Conservation (phyloP, 2,797 vertebrate species). For the Catharus ustulatus region DNA sequence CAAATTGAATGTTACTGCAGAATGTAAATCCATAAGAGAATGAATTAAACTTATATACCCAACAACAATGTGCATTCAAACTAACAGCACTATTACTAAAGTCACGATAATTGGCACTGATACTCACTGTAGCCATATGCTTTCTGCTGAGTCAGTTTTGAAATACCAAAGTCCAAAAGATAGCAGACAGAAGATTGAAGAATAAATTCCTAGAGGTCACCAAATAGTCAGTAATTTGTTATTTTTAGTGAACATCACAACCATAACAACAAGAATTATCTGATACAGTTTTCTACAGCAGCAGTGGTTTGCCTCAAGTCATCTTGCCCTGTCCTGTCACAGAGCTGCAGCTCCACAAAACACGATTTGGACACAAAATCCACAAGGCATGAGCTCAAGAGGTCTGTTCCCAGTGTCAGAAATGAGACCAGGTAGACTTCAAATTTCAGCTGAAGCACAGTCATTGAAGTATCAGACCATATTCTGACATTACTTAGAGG, state of each 20-base stretch:
- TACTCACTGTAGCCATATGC: neutral
- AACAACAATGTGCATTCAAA: neutral
- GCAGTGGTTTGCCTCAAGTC: neutral
- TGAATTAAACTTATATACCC: neutral
- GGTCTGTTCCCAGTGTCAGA: neutral
- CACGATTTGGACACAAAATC: rapidly evolving
- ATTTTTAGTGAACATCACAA: neutral
- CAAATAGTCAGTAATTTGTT: neutral
- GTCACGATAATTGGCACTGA: rapidly evolving
- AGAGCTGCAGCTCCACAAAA: neutral
- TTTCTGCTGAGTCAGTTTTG: neutral
- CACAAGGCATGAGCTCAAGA: neutral
- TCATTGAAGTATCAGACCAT: neutral
- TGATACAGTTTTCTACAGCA: neutral
- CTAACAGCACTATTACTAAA: neutral
- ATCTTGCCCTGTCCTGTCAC: neutral
- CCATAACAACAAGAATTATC: neutral
- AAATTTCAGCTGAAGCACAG: neutral
- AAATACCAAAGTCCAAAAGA: neutral
- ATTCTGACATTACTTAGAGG: neutral
- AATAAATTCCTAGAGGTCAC: neutral
- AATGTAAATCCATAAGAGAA: neutral
- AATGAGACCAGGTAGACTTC: neutral
- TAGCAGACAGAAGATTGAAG: neutral
- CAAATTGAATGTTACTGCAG: neutral